Percentiles rank a stretch among this genome's conserved stretches.
Conservation (phyloP, 1,140 invertebrate species). For the Sminthurinus signatus region DNA sequence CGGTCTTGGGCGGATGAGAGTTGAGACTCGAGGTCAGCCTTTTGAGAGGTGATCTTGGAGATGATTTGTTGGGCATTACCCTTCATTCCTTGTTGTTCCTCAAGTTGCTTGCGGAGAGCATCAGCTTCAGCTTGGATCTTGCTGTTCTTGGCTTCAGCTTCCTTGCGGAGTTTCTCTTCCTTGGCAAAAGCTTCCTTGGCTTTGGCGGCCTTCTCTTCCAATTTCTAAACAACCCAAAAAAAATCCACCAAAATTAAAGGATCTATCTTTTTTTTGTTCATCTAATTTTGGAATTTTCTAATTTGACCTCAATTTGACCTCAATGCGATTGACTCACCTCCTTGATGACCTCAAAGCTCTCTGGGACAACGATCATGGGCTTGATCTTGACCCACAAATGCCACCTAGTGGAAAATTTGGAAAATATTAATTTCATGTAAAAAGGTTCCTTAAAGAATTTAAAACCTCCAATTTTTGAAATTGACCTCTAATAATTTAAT, state of each 20-base stretch:
- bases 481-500: too few species aligned
- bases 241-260: background rate
- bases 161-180: slow-evolving; percentile 94
- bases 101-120: slow-evolving; percentile 73
- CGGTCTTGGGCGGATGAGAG: slow-evolving; percentile 87
- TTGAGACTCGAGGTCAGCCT: slow-evolving; percentile 92
- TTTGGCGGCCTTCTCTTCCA: slow-evolving; percentile 91
- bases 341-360: slow-evolving; percentile 7
- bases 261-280: too few species aligned
- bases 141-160: slow-evolving; percentile 85
- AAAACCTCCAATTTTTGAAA: too few species aligned
- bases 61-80: slow-evolving; percentile 87
- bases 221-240: slow-evolving; percentile 57
- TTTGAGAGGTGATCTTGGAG: slow-evolving; percentile 88
- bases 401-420: too few species aligned
- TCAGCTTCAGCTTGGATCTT: slow-evolving; percentile 91
- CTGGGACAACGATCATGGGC: background rate
- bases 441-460: too few species aligned
- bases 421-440: too few species aligned
- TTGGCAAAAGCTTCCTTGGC: slow-evolving; percentile 87
- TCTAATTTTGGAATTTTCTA: too few species aligned
- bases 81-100: slow-evolving; percentile 81
- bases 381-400: slow-evolving; percentile 1
- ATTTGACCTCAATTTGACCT: too few species aligned
- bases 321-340: too few species aligned